These are phyloP conservation scores for Atta colombica DNA, from an alignment of 1,140 invertebrate genomes.

Conservation along the genomic window DNA sequence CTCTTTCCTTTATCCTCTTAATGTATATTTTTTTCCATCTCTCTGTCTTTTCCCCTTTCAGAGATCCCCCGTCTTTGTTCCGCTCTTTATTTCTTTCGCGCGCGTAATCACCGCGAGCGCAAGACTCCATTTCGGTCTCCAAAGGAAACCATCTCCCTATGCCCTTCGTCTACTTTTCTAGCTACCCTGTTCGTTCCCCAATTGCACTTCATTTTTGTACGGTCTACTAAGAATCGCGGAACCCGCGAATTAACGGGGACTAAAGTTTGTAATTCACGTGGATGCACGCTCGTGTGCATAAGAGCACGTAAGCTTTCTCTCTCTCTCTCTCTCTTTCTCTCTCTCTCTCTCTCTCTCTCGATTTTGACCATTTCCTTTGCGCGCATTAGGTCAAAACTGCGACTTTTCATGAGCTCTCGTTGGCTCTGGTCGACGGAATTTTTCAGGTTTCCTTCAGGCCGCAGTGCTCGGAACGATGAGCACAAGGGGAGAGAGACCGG, in stretches of 20 bases:
- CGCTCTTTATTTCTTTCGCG: slow-evolving; percentile 76
- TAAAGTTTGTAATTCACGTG: background rate
- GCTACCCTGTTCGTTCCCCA: slow-evolving; percentile 16
- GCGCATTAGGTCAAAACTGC: slow-evolving; percentile 64
- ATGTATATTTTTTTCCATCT: slow-evolving; percentile 32
- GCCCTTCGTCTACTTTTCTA: background rate
- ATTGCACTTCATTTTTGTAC: slow-evolving; percentile 73
- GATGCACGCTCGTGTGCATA: background rate
- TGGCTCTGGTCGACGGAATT: slow-evolving; percentile 68
- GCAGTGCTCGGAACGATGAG: slow-evolving; percentile 18
- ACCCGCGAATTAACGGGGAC: slow-evolving; percentile 36
- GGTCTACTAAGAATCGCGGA: slow-evolving; percentile 74
- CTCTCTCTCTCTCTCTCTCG: background rate
- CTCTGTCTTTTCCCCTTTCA: slow-evolving; percentile 66
- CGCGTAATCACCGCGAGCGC: slow-evolving; percentile 83
- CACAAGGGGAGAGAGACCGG: slow-evolving; percentile 31
- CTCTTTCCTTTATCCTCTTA: slow-evolving; percentile 11
- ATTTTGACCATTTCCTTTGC: slow-evolving; percentile 24
- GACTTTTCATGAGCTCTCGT: slow-evolving; percentile 67
- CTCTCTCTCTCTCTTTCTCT: too few species aligned
- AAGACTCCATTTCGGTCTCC: slow-evolving; percentile 81
- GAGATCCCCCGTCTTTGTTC: slow-evolving; percentile 68
- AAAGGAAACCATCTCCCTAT: slow-evolving; percentile 64
- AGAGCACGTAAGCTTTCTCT: background rate
- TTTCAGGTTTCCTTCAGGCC: slow-evolving; percentile 79